Evolutionary conservation across 2,888 invertebrate genomes (phyloP), one percentile per base, ranked within the genome.

Genomic region (Frankliniella intonsa): DNA sequence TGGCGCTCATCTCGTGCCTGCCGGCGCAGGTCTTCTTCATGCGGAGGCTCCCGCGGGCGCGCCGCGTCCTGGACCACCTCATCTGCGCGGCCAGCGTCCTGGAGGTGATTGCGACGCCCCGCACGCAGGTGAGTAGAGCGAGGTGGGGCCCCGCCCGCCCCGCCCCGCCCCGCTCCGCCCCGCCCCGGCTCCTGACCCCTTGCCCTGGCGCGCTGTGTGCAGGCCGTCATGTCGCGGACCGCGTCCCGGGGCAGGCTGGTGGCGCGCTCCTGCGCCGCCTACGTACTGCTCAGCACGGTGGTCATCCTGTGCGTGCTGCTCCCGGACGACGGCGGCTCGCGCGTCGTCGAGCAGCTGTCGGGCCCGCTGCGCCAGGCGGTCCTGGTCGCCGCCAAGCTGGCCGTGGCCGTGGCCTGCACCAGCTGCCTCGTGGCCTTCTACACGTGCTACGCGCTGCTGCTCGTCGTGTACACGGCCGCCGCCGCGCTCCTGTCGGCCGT

Each of bases 371-470:
- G 17, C 62, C 19, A 12, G 11, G 62, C 17, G 14, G 62, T 1
- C 62, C 19, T 62, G 14, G 62, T 14, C 62, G 62, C 62, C 62
- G 62, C n/a, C 62, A 62, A 62, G 62, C 5, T n/a, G 62, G 62
- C 62, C 62, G 62, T 62, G 19, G 17, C 62, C 62, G 19, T 62
- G 7, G 12, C 55, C 14, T 55, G 55, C 17, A 14, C n/a, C 19
- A 62, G 62, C 62, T 62, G 62, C 62, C 62, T 62, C 62, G 14
- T n/a, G 62, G 62, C 62, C 62, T 62, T 62, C 62, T 62, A 62
- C 62, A 62, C 62, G 19, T 62, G 62, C 62, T n/a, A 19, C 19
- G n/a, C 62, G 62, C 19, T 62, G 62, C 62, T 62, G 62, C 62
- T 62, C 62, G 62, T 62, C 62, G n/a, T 17, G 62, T 62, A 62